Evolutionary conservation across 2,113 vertebrate genomes (phyloP).

Genomic region (Zosterops pallidus): DNA sequence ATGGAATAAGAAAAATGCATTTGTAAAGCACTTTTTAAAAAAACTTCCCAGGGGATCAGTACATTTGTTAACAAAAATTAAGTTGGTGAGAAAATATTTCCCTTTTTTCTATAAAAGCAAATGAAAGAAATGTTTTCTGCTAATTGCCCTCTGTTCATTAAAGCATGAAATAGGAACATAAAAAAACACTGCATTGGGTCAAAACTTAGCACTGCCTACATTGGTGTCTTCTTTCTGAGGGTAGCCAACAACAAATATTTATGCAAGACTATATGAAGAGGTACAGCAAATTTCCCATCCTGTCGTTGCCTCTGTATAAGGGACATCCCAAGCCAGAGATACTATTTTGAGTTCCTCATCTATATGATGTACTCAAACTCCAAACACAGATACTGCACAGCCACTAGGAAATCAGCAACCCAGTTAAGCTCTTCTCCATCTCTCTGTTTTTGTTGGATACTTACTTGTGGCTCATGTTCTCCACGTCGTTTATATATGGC

Average conservation of each 20-base stretch:
- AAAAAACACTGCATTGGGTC: background rate
- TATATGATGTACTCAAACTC: background rate
- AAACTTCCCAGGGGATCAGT: background rate
- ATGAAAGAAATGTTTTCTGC: background rate
- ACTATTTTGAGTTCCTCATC: background rate
- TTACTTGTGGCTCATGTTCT: slow-evolving; percentile 91
- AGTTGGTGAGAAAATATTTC: background rate
- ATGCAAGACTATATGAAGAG: background rate
- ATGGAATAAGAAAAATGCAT: background rate
- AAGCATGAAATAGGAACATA: background rate
- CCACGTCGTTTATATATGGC: slow-evolving; percentile 93
- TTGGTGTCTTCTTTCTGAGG: background rate
- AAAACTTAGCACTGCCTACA: background rate
- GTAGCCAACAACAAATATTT: background rate
- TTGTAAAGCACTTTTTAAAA: background rate
- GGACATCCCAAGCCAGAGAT: background rate
- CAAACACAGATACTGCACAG: background rate
- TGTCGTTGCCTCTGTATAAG: background rate
- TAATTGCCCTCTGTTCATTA: background rate
- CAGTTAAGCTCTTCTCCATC: background rate
- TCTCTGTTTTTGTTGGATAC: background rate
- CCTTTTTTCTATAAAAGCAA: background rate
- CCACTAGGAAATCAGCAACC: background rate
- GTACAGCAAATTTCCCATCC: background rate
- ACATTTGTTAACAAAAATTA: background rate